Evolutionary conservation across 2,888 invertebrate species (phyloP).

Genomic region (Ormyrus pomaceus): DNA sequence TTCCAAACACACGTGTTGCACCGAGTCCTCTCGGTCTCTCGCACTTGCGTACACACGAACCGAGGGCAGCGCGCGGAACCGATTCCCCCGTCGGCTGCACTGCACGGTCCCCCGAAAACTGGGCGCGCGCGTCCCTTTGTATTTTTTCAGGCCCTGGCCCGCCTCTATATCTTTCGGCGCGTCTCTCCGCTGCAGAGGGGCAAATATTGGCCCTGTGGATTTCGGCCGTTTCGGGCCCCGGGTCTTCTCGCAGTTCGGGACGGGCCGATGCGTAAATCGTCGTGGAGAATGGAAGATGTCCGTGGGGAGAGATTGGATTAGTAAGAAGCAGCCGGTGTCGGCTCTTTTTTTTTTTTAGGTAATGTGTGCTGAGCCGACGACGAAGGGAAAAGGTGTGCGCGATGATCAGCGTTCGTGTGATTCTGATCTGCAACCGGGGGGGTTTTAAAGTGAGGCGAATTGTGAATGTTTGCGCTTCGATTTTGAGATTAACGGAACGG

Average conservation of each 20-base stretch:
- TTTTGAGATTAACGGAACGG: no score
- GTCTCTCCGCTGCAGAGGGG: neutral
- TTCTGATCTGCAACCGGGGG: no score
- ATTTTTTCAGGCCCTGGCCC: constrained; percentile 20
- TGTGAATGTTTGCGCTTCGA: no score
- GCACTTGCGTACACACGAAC: neutral
- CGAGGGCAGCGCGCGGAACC: neutral
- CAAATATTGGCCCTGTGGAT: constrained; percentile 50
- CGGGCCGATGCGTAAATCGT: neutral
- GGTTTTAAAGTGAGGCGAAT: no score
- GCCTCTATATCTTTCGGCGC: constrained; percentile 1
- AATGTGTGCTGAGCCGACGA: constrained; percentile 3
- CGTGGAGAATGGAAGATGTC: neutral
- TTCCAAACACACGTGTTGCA: constrained; percentile 34
- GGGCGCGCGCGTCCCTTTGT: neutral
- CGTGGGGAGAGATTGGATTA: neutral
- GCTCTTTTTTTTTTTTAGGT: neutral
- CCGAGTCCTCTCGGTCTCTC: constrained; percentile 1
- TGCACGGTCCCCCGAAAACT: neutral
- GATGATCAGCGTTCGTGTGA: no score
- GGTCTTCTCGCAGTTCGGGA: neutral
- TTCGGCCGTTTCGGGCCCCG: neutral
- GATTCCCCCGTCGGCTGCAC: constrained; percentile 1
- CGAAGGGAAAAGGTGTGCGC: neutral
- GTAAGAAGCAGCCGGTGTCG: constrained; percentile 5